phyloP scores from a whole-genome alignment of 2,888 invertebrate genomes.

The Diadegma fenestrale region DNA sequence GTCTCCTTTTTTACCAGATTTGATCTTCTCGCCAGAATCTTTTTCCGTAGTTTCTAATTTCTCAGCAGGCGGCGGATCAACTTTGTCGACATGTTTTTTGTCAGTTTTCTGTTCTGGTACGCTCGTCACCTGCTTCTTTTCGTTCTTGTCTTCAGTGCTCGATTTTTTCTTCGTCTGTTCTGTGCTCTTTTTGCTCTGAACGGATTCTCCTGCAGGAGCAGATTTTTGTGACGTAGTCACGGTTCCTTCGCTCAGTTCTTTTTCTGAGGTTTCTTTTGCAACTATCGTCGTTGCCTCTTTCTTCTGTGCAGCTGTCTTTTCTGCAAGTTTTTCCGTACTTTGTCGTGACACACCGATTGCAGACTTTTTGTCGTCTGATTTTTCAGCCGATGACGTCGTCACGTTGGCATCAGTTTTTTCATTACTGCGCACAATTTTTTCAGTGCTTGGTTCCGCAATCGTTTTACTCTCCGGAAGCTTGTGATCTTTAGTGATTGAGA shows the following conservation, averaged over 20 bases:
- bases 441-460: constrained; percentile 18
- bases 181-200: background rate
- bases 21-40: background rate
- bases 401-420: constrained; percentile 23
- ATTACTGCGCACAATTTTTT: background rate
- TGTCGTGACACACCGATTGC: background rate
- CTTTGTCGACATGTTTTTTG: background rate
- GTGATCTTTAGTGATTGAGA: constrained; percentile 14
- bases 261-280: constrained; percentile 38
- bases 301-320: constrained; percentile 30
- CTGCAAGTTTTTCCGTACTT: constrained; percentile 12
- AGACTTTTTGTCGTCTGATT: constrained; percentile 18
- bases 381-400: background rate
- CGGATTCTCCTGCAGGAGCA: constrained; percentile 16
- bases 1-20: constrained; percentile 30
- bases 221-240: constrained; percentile 14
- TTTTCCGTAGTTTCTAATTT: constrained; percentile 32
- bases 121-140: background rate
- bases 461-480: constrained; percentile 23
- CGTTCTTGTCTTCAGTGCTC: background rate
- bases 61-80: background rate
- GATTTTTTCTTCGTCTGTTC: background rate
- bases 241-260: constrained; percentile 22
- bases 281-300: constrained; percentile 7
- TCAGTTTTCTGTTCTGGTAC: background rate